These are phyloP conservation scores for Trissoscelio sp. DNA, from an alignment of 2,888 invertebrate species.

Conservation along the genomic window DNA sequence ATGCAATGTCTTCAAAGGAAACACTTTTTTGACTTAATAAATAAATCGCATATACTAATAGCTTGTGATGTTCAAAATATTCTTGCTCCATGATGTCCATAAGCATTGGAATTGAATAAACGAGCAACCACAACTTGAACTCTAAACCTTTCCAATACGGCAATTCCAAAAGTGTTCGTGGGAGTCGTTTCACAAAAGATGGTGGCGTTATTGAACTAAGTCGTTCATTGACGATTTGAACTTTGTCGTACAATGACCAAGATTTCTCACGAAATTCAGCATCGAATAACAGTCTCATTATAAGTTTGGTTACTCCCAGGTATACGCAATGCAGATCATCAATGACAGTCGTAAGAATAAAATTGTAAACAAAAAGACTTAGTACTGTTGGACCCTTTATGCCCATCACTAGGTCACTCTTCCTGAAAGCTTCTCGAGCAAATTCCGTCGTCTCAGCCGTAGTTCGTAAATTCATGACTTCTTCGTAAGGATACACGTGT, in stretches of 20 bases:
- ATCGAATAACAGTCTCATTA: constrained; percentile 38
- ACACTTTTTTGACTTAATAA: constrained; percentile 12
- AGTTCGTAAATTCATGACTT: constrained; percentile 28
- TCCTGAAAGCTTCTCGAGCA: background rate
- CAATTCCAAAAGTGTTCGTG: background rate
- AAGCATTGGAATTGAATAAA: constrained; percentile 16
- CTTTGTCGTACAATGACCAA: background rate
- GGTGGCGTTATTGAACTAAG: constrained; percentile 5
- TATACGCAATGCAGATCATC: constrained; percentile 33
- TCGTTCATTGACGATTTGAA: background rate
- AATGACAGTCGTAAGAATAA: constrained; percentile 6
- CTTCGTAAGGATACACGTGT: constrained; percentile 17
- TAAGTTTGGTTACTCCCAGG: constrained; percentile 21
- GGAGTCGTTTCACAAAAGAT: constrained; percentile 12
- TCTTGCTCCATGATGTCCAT: background rate
- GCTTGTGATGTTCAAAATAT: constrained; percentile 21
- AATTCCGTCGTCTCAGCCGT: constrained; percentile 14
- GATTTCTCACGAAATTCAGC: background rate
- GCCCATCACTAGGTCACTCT: too few relatives aligned
- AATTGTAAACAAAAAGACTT: background rate
- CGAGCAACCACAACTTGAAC: constrained; percentile 7
- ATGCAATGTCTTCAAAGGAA: background rate
- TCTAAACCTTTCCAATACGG: constrained; percentile 9
- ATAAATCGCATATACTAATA: constrained; percentile 4
- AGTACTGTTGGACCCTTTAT: constrained; percentile 18